Evolutionary conservation across 1,140 invertebrate species (phyloP).

Genomic region (Oryzaephilus surinamensis): DNA sequence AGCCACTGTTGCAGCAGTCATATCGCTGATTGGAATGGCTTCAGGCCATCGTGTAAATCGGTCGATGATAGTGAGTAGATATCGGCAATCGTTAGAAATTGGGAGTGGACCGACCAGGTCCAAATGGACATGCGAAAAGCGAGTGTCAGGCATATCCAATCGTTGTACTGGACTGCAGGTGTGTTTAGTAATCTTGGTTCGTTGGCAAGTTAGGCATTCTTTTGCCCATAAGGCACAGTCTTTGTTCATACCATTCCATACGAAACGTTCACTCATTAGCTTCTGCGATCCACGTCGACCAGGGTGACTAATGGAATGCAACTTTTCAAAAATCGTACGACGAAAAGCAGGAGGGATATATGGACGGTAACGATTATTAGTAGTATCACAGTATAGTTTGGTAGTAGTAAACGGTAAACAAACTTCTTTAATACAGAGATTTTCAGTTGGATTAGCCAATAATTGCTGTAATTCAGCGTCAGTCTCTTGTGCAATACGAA

Average conservation of each 20-base stretch:
- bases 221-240: neutral
- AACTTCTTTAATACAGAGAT: too few relatives aligned
- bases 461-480: too few relatives aligned
- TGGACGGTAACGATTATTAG: neutral
- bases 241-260: slow-evolving; percentile 1
- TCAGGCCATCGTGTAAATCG: slow-evolving; percentile 37
- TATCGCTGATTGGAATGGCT: slow-evolving; percentile 30
- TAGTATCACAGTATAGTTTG: neutral
- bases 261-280: neutral
- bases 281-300: neutral
- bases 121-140: slow-evolving; percentile 24
- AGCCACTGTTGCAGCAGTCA: slow-evolving; percentile 28
- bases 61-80: slow-evolving; percentile 35
- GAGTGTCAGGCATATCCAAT: slow-evolving; percentile 9
- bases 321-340: neutral
- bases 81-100: slow-evolving; percentile 23
- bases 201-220: neutral
- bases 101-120: slow-evolving; percentile 31
- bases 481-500: too few relatives aligned
- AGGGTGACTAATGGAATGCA: neutral
- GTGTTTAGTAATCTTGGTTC: neutral
- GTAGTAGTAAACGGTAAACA: too few relatives aligned
- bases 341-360: neutral
- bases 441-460: too few relatives aligned
- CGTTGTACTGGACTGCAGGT: slow-evolving; percentile 10